Evolutionary conservation across 1,140 invertebrate species (phyloP).

Genomic region (Sarcophaga peregrina): DNA sequence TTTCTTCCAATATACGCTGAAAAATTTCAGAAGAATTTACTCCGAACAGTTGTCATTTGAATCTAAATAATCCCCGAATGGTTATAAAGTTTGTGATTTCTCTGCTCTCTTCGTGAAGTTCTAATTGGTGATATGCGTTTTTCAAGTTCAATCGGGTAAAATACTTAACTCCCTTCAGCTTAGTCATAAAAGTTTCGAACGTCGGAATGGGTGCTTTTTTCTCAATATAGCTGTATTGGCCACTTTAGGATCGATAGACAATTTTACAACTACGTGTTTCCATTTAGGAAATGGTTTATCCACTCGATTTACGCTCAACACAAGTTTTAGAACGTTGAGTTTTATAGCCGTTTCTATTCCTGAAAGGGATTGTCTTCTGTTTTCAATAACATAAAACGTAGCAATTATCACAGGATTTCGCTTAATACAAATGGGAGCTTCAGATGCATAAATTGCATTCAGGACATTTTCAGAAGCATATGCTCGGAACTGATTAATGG

Average conservation of each 20-base stretch:
- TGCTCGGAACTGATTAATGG: no score
- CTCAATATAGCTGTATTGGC: conserved; percentile 46
- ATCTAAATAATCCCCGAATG: conserved; percentile 34
- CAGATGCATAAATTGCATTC: no score
- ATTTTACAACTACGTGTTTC: neutral
- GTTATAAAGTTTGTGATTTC: conserved; percentile 49
- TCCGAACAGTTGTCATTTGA: neutral
- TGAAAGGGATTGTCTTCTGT: no score
- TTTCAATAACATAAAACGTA: no score
- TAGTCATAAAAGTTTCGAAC: conserved; percentile 44
- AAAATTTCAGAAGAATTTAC: neutral
- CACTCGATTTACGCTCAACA: neutral
- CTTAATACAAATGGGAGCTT: no score
- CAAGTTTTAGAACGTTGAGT: conserved; percentile 27
- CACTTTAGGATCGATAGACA: conserved; percentile 17
- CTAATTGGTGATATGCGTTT: conserved; percentile 55
- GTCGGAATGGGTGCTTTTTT: conserved; percentile 48
- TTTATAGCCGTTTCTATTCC: neutral
- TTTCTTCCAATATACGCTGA: no score
- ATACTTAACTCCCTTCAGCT: conserved; percentile 43
- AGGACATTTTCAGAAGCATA: no score
- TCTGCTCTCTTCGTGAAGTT: conserved; percentile 50
- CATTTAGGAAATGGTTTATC: conserved; percentile 49
- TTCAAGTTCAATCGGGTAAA: conserved; percentile 52
- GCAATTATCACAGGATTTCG: no score